Conservation (phyloP, 92 coral and sea anemone genomes). For the Bergia puertoricense region DNA sequence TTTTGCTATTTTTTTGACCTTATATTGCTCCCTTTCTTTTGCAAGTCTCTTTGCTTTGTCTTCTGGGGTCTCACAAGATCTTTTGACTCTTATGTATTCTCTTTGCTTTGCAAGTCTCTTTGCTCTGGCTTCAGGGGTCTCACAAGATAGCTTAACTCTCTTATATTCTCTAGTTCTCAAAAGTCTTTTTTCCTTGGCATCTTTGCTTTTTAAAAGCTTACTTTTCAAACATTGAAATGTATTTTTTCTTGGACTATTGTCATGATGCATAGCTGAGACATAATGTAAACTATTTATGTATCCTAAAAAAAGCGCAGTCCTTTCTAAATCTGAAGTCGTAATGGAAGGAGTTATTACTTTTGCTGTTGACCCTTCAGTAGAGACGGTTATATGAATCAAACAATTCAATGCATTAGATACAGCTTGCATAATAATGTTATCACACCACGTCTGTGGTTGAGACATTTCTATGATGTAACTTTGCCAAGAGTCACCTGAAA, state of each 20-base stretch:
- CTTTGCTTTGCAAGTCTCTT: slow-evolving; percentile 32
- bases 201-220: slow-evolving; percentile 42
- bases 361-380: slow-evolving; percentile 47
- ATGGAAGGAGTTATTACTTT: slow-evolving; percentile 43
- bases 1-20: slow-evolving; percentile 24
- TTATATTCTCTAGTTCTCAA: slow-evolving; percentile 24
- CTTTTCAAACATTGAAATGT: slow-evolving; percentile 41
- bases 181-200: slow-evolving; percentile 35
- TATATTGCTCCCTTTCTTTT: not conserved
- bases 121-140: slow-evolving; percentile 26
- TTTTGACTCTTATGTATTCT: slow-evolving; percentile 38
- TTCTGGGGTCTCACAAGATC: slow-evolving; percentile 10
- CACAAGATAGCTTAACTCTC: not conserved
- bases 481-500: slow-evolving; percentile 58
- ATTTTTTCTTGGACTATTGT: slow-evolving; percentile 17
- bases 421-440: slow-evolving; percentile 50
- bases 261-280: slow-evolving; percentile 41
- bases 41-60: slow-evolving; percentile 22
- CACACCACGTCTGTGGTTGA: slow-evolving; percentile 58
- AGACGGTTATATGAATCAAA: slow-evolving; percentile 56
- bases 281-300: slow-evolving; percentile 28
- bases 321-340: slow-evolving; percentile 23
- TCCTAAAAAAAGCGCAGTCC: slow-evolving; percentile 33
- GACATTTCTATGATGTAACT: slow-evolving; percentile 50
- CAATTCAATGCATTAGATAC: slow-evolving; percentile 56